Evolutionary conservation across 2,797 vertebrate genomes (phyloP).

Genomic region (Pangasius sanitwongsei): DNA sequence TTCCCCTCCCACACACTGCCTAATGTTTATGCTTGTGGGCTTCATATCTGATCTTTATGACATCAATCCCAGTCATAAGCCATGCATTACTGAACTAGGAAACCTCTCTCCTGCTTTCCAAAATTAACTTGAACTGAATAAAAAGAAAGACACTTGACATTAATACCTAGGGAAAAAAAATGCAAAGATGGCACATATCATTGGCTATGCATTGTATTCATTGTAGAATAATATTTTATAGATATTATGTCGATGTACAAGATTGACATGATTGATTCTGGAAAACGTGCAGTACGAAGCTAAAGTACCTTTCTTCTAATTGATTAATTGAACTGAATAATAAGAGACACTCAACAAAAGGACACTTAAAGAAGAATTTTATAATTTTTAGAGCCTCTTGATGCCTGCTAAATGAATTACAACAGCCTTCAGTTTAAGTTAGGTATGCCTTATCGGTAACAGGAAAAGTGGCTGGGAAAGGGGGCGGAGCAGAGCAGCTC

Average conservation of each 20-base stretch:
- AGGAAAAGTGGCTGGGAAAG: not conserved
- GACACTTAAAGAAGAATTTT: not conserved
- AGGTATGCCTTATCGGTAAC: not conserved
- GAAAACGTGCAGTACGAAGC: not conserved
- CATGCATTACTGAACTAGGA: not conserved
- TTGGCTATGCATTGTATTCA: not conserved
- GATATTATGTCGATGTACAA: not conserved
- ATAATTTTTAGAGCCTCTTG: not conserved
- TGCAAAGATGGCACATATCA: not conserved
- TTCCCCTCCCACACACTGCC: constrained; percentile 2
- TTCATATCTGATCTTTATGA: constrained; percentile 25
- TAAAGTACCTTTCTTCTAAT: not conserved
- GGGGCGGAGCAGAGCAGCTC: not conserved
- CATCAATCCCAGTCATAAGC: not conserved
- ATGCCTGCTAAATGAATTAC: not conserved
- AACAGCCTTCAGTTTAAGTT: not conserved
- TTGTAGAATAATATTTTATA: not conserved
- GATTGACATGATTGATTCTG: not conserved
- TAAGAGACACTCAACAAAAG: not conserved
- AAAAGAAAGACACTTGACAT: not conserved
- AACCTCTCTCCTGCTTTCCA: constrained; percentile 4
- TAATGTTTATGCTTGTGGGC: constrained; percentile 12
- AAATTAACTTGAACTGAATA: constrained; percentile 4
- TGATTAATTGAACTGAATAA: not conserved
- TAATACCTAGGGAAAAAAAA: not conserved